phyloP scores from a whole-genome alignment of 2,113 vertebrate genomes.

The Abramis brama region DNA sequence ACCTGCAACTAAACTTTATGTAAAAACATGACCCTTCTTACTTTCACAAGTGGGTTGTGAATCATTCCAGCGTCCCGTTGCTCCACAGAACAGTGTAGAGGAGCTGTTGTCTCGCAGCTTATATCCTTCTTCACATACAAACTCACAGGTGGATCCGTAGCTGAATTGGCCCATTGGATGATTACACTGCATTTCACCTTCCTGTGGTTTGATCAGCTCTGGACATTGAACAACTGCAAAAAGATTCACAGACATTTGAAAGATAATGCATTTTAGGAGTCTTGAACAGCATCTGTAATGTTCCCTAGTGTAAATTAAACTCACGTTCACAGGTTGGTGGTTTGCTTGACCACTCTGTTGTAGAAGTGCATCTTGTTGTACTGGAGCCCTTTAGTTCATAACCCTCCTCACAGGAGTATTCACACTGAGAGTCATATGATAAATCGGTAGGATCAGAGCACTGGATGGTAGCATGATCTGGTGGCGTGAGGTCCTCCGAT shows the following conservation, averaged over 20 bases:
- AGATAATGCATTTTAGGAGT: too few species aligned
- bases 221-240: conserved; percentile 68
- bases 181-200: conserved; percentile 57
- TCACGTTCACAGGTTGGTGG: conserved; percentile 36
- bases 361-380: conserved; percentile 68
- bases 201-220: conserved; percentile 43
- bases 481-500: conserved; percentile 43
- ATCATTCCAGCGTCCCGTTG: conserved; percentile 66
- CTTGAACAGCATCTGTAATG: too few species aligned
- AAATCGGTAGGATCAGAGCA: conserved; percentile 70
- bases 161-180: conserved; percentile 59
- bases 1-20: not conserved
- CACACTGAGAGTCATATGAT: conserved; percentile 70
- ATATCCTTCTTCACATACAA: conserved; percentile 72
- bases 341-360: conserved; percentile 72
- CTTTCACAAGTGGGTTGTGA: conserved; percentile 66
- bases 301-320: not conserved
- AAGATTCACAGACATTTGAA: not conserved
- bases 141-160: conserved; percentile 67
- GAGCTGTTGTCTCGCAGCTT: conserved; percentile 41
- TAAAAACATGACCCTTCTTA: conserved; percentile 12
- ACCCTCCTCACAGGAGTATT: conserved; percentile 78
- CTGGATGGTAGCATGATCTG: conserved; percentile 59
- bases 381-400: conserved; percentile 65
- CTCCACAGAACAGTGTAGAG: conserved; percentile 62